Evolutionary conservation across 2,888 invertebrate species (phyloP).

Genomic region (Arctia plantaginis): DNA sequence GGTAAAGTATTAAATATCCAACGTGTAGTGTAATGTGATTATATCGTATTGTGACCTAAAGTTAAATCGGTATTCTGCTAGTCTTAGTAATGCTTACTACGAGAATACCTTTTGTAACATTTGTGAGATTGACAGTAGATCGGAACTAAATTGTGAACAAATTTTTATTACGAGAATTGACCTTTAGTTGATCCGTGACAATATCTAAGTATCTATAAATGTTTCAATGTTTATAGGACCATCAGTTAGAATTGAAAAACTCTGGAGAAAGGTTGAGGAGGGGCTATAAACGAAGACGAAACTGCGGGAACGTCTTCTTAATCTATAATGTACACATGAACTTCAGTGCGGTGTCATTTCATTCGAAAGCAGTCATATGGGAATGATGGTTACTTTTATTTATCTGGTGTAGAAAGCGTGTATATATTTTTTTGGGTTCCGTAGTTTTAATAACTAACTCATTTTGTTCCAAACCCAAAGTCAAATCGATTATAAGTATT

Average conservation of each 20-base stretch:
- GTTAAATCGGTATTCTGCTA: no score
- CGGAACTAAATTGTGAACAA: no score
- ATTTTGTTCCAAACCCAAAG: background rate
- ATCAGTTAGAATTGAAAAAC: background rate
- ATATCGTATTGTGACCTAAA: no score
- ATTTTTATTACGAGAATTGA: no score
- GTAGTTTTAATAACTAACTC: background rate
- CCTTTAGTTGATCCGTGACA: no score
- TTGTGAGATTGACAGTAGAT: no score
- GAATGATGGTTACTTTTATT: background rate
- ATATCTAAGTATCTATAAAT: no score
- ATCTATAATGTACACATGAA: background rate
- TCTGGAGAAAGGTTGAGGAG: background rate
- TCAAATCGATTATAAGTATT: background rate
- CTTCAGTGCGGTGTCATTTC: background rate
- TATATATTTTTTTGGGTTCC: background rate
- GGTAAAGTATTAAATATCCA: no score
- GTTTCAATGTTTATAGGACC: background rate
- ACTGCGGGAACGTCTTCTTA: background rate
- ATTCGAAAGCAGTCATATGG: background rate
- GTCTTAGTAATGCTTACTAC: no score
- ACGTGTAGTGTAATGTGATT: no score
- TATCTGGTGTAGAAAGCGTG: background rate
- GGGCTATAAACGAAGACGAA: background rate
- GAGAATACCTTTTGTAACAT: no score